phyloP scores from a whole-genome alignment of 2,113 vertebrate genomes.

The Macrotus californicus region DNA sequence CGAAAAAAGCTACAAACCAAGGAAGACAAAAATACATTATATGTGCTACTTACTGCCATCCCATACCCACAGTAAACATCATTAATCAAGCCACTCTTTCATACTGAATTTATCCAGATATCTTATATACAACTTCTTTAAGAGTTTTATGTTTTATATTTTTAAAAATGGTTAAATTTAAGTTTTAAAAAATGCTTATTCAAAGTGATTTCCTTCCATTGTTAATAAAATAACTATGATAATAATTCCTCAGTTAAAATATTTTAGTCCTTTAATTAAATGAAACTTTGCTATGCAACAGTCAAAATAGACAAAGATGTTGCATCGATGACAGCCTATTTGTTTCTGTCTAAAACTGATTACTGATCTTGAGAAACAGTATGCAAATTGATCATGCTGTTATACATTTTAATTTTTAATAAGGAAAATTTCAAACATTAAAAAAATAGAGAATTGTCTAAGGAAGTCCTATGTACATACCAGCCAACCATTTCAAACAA shows the following conservation, averaged over 20 bases:
- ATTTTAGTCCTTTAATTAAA: neutral
- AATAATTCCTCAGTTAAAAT: neutral
- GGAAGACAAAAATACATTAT: neutral
- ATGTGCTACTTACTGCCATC: neutral
- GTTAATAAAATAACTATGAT: slow-evolving; percentile 12
- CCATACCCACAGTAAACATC: neutral
- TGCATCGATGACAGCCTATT: neutral
- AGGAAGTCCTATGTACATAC: neutral
- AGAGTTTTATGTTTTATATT: neutral
- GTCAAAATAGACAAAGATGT: neutral
- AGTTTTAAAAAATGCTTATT: neutral
- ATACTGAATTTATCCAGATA: neutral
- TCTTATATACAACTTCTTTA: neutral
- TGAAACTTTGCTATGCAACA: neutral
- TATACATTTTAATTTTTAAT: neutral
- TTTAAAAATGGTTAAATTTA: neutral
- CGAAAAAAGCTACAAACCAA: neutral
- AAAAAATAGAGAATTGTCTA: neutral
- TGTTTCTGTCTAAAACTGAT: neutral
- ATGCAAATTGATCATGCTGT: neutral
- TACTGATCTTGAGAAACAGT: neutral
- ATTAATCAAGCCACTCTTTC: neutral
- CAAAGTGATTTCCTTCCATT: neutral
- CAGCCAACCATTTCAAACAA: neutral
- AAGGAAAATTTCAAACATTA: neutral